Conservation (phyloP, 2,888 invertebrate genomes). For the Nemotelus nigrinus region DNA sequence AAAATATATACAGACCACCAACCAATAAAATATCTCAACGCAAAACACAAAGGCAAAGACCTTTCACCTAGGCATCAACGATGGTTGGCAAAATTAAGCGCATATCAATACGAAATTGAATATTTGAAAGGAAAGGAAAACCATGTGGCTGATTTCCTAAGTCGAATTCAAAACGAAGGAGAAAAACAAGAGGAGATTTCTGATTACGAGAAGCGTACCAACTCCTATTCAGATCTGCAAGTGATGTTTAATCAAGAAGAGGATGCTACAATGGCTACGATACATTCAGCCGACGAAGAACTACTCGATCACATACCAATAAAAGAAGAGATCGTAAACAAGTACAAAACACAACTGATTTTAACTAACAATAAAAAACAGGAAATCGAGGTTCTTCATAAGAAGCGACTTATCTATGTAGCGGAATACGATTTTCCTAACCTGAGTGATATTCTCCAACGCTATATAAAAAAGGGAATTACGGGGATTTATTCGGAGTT, state of each 20-base stretch:
- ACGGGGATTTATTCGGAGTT: constrained; percentile 37
- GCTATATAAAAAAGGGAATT: constrained; percentile 9
- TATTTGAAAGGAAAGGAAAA: constrained; percentile 32
- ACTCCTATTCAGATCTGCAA: too few relatives aligned
- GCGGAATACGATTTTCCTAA: constrained; percentile 43
- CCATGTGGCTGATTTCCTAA: neutral
- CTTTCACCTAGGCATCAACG: constrained; percentile 38
- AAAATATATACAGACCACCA: constrained; percentile 43
- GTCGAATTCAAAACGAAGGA: too few relatives aligned
- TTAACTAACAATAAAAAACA: neutral
- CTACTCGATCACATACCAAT: neutral
- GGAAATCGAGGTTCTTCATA: neutral
- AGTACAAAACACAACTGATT: neutral
- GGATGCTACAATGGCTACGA: neutral
- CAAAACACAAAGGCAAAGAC: constrained; percentile 44
- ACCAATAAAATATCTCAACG: constrained; percentile 42
- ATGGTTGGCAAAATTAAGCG: constrained; percentile 41
- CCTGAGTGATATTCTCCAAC: constrained; percentile 11
- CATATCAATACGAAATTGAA: constrained; percentile 30
- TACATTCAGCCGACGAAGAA: constrained; percentile 10
- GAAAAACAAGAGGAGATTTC: too few relatives aligned
- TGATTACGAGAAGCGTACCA: too few relatives aligned
- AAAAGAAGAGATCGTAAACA: constrained; percentile 1
- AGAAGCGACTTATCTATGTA: constrained; percentile 2
- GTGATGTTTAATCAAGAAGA: too few relatives aligned